Percentiles rank a stretch among this genome's conserved stretches.
Evolutionary conservation across 2,113 vertebrate species (phyloP).

Genomic region (Scalopus aquaticus): DNA sequence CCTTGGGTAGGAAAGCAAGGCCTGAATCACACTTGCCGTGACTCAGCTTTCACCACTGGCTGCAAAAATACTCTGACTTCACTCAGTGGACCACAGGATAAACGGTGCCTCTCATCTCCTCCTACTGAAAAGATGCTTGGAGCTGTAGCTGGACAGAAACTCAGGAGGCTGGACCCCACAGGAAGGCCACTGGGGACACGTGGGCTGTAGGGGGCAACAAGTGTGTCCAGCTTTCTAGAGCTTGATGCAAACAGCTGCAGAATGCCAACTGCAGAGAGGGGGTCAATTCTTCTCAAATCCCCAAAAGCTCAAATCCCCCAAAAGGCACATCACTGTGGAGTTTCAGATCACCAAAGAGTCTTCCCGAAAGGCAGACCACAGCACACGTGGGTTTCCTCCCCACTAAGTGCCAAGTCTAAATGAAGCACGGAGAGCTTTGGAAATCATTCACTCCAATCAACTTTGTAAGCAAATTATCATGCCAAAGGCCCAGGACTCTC

Average conservation of each 20-base stretch:
- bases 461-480: background rate
- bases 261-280: background rate
- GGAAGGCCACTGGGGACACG: background rate
- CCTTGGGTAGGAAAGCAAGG: constrained; percentile 49
- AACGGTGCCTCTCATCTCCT: constrained; percentile 39
- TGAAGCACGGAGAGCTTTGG: background rate
- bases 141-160: background rate
- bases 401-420: background rate
- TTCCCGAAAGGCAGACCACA: constrained; percentile 41
- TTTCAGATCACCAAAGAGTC: background rate
- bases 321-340: background rate
- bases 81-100: constrained; percentile 32
- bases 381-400: background rate
- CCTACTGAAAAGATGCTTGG: constrained; percentile 29
- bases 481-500: background rate
- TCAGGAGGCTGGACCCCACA: background rate
- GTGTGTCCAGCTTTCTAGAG: background rate
- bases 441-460: background rate
- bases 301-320: background rate
- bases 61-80: constrained; percentile 70
- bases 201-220: too few relatives aligned
- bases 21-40: constrained; percentile 66
- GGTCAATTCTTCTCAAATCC: background rate
- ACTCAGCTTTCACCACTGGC: constrained; percentile 52
- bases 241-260: background rate